These are phyloP conservation scores for Phymorhynchus buccinoides DNA, from an alignment of 1,140 invertebrate genomes.

Conservation along the genomic window DNA sequence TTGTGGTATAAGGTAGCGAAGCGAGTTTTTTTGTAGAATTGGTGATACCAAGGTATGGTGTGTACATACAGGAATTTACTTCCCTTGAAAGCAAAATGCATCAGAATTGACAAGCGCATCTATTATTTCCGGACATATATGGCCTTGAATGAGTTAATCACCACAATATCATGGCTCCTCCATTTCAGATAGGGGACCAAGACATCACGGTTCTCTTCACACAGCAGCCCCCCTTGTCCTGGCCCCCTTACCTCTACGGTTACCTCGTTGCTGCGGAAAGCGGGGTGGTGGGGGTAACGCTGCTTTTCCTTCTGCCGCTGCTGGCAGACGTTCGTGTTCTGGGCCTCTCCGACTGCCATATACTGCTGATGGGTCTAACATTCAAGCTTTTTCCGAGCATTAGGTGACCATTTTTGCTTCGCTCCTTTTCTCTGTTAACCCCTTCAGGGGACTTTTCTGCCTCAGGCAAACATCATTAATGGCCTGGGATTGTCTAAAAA, in stretches of 20 bases:
- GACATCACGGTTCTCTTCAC: conserved; percentile 69
- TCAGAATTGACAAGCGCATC: background rate
- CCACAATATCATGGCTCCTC: conserved; percentile 38
- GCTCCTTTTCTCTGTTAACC: too few species aligned
- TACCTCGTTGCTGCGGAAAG: conserved; percentile 71
- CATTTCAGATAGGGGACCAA: conserved; percentile 69
- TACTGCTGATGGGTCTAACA: conserved; percentile 63
- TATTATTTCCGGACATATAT: background rate
- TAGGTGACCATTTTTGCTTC: too few species aligned
- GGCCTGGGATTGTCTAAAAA: too few species aligned
- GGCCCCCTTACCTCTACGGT: conserved; percentile 70
- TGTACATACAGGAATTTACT: too few species aligned
- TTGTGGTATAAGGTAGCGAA: too few species aligned
- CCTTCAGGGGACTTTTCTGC: too few species aligned
- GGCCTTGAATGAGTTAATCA: conserved; percentile 46
- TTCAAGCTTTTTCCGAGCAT: conserved; percentile 66
- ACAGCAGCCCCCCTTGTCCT: conserved; percentile 63
- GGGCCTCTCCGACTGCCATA: conserved; percentile 57
- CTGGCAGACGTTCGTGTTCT: conserved; percentile 60
- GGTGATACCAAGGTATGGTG: too few species aligned
- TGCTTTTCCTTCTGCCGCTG: conserved; percentile 66
- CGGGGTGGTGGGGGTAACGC: conserved; percentile 64
- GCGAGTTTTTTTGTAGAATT: too few species aligned
- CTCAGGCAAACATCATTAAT: too few species aligned
- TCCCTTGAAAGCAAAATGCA: too few species aligned